These are phyloP conservation scores for Polypterus senegalus DNA, from an alignment of 2,113 vertebrate genomes.

Conservation along the genomic window DNA sequence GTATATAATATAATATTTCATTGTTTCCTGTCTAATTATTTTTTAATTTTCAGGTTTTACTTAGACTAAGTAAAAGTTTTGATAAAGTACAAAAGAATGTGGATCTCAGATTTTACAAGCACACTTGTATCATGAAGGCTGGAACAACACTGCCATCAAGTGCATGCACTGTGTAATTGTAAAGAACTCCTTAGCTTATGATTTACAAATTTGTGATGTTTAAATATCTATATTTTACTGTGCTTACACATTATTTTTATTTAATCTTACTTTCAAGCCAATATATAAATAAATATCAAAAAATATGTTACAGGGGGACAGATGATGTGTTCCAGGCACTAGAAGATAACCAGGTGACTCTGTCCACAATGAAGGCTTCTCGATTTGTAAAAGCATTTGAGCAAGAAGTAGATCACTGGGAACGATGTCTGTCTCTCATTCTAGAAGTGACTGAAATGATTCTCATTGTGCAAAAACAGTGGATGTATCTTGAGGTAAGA, in stretches of 20 bases:
- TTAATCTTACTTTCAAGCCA: too few species aligned
- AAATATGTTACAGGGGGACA: conserved; percentile 43
- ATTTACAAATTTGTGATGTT: neutral
- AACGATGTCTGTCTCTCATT: conserved; percentile 62
- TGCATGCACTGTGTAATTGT: too few species aligned
- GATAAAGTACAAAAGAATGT: conserved; percentile 21
- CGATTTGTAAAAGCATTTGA: conserved; percentile 72
- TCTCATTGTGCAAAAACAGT: conserved; percentile 68
- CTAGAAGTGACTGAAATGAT: conserved; percentile 70
- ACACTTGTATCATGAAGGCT: too few species aligned
- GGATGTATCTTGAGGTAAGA: conserved; percentile 77
- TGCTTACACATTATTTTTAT: too few species aligned
- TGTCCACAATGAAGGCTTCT: conserved; percentile 77
- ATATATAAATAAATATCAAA: neutral
- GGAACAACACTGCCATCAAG: too few species aligned
- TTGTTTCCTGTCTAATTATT: too few species aligned
- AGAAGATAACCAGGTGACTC: conserved; percentile 70
- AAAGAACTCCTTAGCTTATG: too few species aligned
- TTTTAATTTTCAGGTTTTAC: neutral
- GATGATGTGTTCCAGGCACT: conserved; percentile 68
- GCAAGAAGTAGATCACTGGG: conserved; percentile 69
- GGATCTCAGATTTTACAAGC: conserved; percentile 2
- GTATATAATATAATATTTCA: too few species aligned
- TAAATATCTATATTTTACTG: too few species aligned
- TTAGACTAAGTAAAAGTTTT: conserved; percentile 12